Base-by-base conservation (phyloP, 1,140 invertebrate species). In the Aphelinus certus region DNA sequence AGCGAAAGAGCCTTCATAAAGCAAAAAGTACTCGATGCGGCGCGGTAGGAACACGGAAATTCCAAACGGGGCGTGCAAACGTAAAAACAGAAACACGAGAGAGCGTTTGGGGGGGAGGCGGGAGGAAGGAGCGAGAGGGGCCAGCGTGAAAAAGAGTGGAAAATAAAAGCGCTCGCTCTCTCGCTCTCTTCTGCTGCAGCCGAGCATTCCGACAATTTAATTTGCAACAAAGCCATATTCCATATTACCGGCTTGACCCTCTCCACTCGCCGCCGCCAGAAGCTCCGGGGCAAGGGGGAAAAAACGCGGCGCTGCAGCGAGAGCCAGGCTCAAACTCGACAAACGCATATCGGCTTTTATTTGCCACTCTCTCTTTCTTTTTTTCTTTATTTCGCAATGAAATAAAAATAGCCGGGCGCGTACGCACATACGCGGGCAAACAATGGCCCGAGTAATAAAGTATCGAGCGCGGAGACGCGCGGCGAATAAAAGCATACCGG, bases 171-270 rank as follows among this genome's bases (percentile, higher is more conserved):
- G 64, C 64, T 43, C 56, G 43, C 47, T 61, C 68, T 26, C 26
- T 26, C 26, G 26, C 26, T 26, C 26, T 26, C 26, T 26, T 26
- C 26, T 26, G 26, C 26, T 26, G 26, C 26, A 26, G 56, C 42
- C 57, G 57, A 74, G 73, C 49, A 75, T 69, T 69, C 60, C 66
- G 61, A 75, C 73, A 75, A 75, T 75, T 75, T 75, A 75, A 75
- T 75, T 75, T 68, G 60, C 65, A 69, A 64, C 73, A 75, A 69
- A 69, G 73, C 73, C 73, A 69, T 75, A 75, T 69, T 63, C 66
- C 71, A 67, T 73, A 73, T 73, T 64, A 55, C 46, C 53, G 1
- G 57, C 26, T 45, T 67, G 46, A 56, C 46, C 48, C 5, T 60
- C 46, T 58, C 42, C 43, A 26, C 26, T 26, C 26, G 26, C 26